Percentiles rank a stretch among this genome's conserved stretches.
These are phyloP conservation scores for Paedocypris micromegethes DNA, from an alignment of 2,797 vertebrate genomes.

Conservation along the genomic window DNA sequence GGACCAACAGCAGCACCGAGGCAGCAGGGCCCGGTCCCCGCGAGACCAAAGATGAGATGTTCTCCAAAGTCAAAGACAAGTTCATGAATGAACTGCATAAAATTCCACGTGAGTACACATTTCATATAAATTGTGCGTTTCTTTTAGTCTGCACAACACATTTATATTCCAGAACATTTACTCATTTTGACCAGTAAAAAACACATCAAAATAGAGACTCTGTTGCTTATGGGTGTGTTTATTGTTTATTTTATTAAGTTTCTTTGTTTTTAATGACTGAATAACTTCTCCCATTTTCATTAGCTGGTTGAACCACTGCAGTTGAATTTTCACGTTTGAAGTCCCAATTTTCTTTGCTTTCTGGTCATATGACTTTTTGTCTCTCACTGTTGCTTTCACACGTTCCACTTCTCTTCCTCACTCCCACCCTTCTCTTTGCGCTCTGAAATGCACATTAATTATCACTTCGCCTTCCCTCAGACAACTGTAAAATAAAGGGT, in stretches of 20 bases:
- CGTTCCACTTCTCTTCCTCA: constrained; percentile 10
- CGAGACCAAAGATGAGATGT: constrained; percentile 82
- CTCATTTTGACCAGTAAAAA: constrained; percentile 1
- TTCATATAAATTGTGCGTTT: background rate
- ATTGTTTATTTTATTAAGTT: background rate
- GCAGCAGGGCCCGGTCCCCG: constrained; percentile 68
- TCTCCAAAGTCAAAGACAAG: constrained; percentile 95
- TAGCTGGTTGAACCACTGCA: no score
- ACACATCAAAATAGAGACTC: background rate
- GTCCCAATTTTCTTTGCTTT: background rate
- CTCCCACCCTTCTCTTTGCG: constrained; percentile 26
- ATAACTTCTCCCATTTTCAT: no score
- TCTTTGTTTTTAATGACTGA: background rate
- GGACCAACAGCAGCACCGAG: constrained; percentile 80
- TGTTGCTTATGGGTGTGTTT: constrained; percentile 4
- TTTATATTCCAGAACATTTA: constrained; percentile 2
- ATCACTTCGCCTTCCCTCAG: constrained; percentile 46
- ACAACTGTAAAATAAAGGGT: constrained; percentile 45
- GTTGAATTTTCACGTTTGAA: no score
- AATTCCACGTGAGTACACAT: constrained; percentile 85
- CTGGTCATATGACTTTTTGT: constrained; percentile 7
- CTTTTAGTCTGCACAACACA: background rate
- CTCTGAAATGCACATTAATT: constrained; percentile 40
- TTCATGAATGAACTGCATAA: constrained; percentile 98
- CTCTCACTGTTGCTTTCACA: constrained; percentile 14